Evolutionary conservation across 2,113 vertebrate species (phyloP), one percentile per base, ranked within the genome.

Genomic region (Platysternon megacephalum): DNA sequence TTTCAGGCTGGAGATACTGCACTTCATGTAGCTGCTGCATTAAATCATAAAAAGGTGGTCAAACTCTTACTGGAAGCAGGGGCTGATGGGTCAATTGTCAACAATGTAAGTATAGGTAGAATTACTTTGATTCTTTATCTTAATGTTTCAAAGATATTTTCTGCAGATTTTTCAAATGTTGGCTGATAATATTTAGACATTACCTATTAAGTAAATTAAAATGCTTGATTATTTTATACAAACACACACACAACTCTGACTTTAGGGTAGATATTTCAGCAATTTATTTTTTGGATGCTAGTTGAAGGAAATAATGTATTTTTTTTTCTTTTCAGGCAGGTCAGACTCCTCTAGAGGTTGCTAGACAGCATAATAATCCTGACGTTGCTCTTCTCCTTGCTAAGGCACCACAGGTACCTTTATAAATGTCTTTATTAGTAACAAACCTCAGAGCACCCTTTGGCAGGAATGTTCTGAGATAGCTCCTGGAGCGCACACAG

Each of bases 11-110:
- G 99, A 49, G 99, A 99, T 89, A 99, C 99, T 1, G 99, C 99
- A 0, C 98, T 99, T 56, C 99, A 99, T 26, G 96, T 99, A 7
- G 99, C 99, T 72, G 99, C 99, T 91, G 98, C 99, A 72, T 98
- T 99, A 39, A 99, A 99, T 96, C 99, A 99, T 96, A 99, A 99
- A 98, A 99, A 99, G 97, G 99, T 99, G 22, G 99, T 98, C 13
- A 99, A 99, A 94, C 97, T 99, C 88, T 97, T 99, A 94, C 98
- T 99, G 98, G 99, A 99, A 97, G 99, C 99, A 6, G 99, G 99
- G 28, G 99, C 99, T 46, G 99, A 99, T 89, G 97, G 98, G 42
- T 98, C 97, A 2, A 87, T 99, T 90, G 97, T 98, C 88, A 99
- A 99, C 97, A 99, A 98, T 28, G 99, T 99, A 98, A 99, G 98